phyloP scores from a whole-genome alignment of 1,140 invertebrate species.

The Agrilus planipennis region DNA sequence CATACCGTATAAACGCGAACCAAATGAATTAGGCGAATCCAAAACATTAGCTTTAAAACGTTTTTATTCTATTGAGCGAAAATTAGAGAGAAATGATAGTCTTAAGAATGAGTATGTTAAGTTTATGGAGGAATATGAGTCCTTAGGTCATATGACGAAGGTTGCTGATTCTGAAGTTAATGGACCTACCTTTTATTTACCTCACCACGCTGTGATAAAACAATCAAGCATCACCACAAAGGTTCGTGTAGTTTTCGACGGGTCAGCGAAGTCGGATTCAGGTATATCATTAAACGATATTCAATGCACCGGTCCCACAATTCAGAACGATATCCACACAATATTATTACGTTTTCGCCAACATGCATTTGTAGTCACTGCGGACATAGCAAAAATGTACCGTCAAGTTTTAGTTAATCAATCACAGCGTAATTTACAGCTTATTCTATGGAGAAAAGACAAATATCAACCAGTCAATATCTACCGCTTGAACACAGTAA shows the following conservation, averaged over 20 bases:
- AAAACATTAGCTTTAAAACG: no score
- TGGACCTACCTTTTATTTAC: no score
- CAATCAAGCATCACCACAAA: no score
- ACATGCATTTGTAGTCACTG: slow-evolving; percentile 28
- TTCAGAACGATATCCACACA: slow-evolving; percentile 21
- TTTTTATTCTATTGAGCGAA: slow-evolving; percentile 11
- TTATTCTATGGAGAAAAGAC: slow-evolving; percentile 18
- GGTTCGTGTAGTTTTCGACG: no score
- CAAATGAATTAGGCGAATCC: no score
- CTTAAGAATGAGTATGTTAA: no score
- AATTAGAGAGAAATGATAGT: no score
- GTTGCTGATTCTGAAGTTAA: no score
- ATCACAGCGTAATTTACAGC: slow-evolving; percentile 15
- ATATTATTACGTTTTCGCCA: slow-evolving; percentile 33
- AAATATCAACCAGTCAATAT: slow-evolving; percentile 11
- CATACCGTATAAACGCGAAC: no score
- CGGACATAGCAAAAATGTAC: slow-evolving; percentile 36
- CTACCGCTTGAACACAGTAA: slow-evolving; percentile 26
- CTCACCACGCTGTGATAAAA: no score
- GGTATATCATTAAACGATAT: slow-evolving; percentile 26
- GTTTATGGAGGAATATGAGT: no score
- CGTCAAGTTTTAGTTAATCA: slow-evolving; percentile 29
- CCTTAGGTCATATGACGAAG: no score
- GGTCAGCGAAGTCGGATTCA: slow-evolving; percentile 13
- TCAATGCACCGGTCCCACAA: slow-evolving; percentile 16